Conservation (phyloP, 92 coral and sea anemone genomes). For the Metridium senile region DNA sequence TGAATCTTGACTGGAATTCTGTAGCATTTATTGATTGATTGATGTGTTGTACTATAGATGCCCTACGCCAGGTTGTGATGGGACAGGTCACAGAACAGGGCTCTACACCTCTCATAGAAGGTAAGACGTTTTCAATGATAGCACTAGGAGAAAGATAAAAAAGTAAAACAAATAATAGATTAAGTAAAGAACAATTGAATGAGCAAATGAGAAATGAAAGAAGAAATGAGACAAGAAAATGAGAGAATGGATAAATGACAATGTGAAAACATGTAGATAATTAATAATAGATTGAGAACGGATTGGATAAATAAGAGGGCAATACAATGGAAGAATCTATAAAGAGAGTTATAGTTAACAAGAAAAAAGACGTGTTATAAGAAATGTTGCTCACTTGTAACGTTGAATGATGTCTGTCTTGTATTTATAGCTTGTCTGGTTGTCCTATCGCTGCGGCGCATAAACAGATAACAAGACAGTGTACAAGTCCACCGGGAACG, state of each 20-base stretch:
- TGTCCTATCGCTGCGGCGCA: conserved; percentile 92
- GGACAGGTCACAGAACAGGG: conserved; percentile 97
- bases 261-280: too few species aligned
- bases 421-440: conserved; percentile 73
- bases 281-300: too few species aligned
- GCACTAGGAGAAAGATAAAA: too few species aligned
- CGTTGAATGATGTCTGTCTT: too few species aligned
- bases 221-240: too few species aligned
- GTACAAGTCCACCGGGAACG: conserved; percentile 75
- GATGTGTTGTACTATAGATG: conserved; percentile 51
- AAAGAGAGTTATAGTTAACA: too few species aligned
- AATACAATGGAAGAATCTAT: too few species aligned
- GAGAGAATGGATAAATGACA: too few species aligned
- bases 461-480: conserved; percentile 70
- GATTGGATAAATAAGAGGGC: too few species aligned
- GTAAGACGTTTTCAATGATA: neutral
- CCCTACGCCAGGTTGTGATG: conserved; percentile 97
- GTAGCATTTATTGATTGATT: neutral
- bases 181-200: neutral
- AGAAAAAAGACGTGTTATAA: too few species aligned
- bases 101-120: conserved; percentile 86
- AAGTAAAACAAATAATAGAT: neutral
- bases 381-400: too few species aligned
- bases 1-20: neutral
- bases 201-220: too few species aligned